A percentile compares a stretch with the other conserved stretches of the same genome.
phyloP scores from a whole-genome alignment of 2,888 invertebrate species.

The Ptychoptera contaminata region DNA sequence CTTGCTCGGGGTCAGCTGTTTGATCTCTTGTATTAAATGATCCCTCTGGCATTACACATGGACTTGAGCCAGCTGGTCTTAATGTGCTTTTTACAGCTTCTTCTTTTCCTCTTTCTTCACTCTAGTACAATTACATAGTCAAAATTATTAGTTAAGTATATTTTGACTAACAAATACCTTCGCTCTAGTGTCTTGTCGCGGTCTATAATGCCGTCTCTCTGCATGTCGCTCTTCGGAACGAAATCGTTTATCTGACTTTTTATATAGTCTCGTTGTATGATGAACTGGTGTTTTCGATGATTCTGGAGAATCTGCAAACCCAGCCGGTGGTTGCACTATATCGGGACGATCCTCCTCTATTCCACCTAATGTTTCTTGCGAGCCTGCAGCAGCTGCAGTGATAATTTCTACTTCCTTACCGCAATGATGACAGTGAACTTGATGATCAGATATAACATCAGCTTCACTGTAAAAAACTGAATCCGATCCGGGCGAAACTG shows the following conservation, averaged over 20 bases:
- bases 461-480: constrained; percentile 79
- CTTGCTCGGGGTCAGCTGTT: constrained; percentile 29
- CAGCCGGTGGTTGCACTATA: constrained; percentile 77
- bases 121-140: constrained; percentile 16
- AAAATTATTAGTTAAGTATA: not conserved
- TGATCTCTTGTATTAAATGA: constrained; percentile 9
- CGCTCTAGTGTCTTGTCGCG: constrained; percentile 59
- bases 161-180: constrained; percentile 36
- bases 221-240: constrained; percentile 58
- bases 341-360: constrained; percentile 39
- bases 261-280: constrained; percentile 48
- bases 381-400: constrained; percentile 29
- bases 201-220: constrained; percentile 45
- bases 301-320: constrained; percentile 72
- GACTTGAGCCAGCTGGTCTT: constrained; percentile 46
- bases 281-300: constrained; percentile 19
- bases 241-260: constrained; percentile 61
- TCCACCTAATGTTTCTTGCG: constrained; percentile 28
- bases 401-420: constrained; percentile 62
- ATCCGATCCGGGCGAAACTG: constrained; percentile 82
- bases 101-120: constrained; percentile 58
- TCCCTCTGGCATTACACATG: constrained; percentile 38
- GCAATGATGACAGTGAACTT: constrained; percentile 64
- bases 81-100: constrained; percentile 54
- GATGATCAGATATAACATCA: constrained; percentile 35